phyloP scores from a whole-genome alignment of 2,888 invertebrate genomes.

The Scaeva pyrastri region DNA sequence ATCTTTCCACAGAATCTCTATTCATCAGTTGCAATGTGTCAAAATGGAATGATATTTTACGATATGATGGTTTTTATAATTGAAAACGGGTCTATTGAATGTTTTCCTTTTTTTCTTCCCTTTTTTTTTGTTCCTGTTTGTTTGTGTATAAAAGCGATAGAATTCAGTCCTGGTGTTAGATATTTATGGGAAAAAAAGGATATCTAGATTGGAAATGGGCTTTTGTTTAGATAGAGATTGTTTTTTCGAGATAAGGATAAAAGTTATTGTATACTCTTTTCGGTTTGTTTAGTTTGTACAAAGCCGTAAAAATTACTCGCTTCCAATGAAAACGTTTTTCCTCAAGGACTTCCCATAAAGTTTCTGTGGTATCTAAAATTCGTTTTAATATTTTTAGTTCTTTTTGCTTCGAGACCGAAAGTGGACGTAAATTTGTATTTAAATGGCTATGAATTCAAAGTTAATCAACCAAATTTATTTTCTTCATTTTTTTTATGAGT shows the following conservation, averaged over 20 bases:
- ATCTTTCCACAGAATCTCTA: conserved; percentile 60
- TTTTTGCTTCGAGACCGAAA: no score
- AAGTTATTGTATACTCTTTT: background rate
- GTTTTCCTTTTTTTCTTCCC: background rate
- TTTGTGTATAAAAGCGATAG: no score
- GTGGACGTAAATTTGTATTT: no score
- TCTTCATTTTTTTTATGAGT: no score
- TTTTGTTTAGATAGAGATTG: conserved; percentile 3
- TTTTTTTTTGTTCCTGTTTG: background rate
- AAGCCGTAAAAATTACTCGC: no score
- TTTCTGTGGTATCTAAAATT: no score
- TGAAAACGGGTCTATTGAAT: conserved; percentile 51
- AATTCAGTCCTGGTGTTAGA: background rate
- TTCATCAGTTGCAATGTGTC: conserved; percentile 64
- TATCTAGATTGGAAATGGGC: conserved; percentile 13
- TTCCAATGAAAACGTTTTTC: no score
- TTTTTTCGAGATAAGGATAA: background rate
- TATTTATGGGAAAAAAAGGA: conserved; percentile 13
- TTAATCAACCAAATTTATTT: no score
- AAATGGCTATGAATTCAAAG: no score
- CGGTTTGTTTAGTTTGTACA: no score
- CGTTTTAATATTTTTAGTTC: no score
- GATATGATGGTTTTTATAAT: conserved; percentile 40
- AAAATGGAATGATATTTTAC: conserved; percentile 56
- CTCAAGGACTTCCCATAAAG: no score